phyloP scores from a whole-genome alignment of 2,888 invertebrate genomes.

The Zhuqinia jingwanae region DNA sequence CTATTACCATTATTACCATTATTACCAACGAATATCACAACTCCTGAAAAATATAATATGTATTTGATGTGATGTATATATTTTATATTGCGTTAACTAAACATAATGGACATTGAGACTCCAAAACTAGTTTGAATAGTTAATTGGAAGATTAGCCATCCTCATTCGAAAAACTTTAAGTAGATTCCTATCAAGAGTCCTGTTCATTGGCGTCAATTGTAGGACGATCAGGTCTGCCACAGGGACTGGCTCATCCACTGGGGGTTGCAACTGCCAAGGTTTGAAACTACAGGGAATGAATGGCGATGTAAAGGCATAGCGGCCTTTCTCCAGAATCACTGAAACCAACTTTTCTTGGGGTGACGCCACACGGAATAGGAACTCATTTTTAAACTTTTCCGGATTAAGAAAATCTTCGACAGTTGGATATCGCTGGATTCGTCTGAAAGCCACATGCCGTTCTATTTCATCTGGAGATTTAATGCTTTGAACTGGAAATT shows the following conservation, averaged over 20 bases:
- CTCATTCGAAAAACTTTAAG: slow-evolving; percentile 24
- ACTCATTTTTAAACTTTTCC: slow-evolving; percentile 31
- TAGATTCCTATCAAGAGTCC: no score
- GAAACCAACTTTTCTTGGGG: neutral
- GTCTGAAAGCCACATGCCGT: slow-evolving; percentile 31
- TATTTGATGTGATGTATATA: no score
- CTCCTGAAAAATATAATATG: no score
- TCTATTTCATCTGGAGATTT: no score
- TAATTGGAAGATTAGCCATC: slow-evolving; percentile 24
- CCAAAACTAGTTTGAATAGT: no score
- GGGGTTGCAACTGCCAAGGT: slow-evolving; percentile 23
- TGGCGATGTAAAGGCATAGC: slow-evolving; percentile 3
- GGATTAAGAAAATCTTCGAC: slow-evolving; percentile 61
- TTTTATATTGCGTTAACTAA: no score
- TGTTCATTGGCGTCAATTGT: no score
- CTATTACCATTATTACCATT: no score
- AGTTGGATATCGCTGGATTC: slow-evolving; percentile 62
- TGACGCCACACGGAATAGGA: slow-evolving; percentile 35
- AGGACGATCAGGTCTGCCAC: slow-evolving; percentile 39
- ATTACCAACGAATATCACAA: no score
- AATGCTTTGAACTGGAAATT: no score
- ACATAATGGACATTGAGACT: no score
- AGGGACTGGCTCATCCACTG: neutral
- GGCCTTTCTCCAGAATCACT: no score
- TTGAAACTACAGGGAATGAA: slow-evolving; percentile 36